Evolutionary conservation across 2,113 vertebrate genomes (phyloP).

Genomic region (Pleuronectes platessa): DNA sequence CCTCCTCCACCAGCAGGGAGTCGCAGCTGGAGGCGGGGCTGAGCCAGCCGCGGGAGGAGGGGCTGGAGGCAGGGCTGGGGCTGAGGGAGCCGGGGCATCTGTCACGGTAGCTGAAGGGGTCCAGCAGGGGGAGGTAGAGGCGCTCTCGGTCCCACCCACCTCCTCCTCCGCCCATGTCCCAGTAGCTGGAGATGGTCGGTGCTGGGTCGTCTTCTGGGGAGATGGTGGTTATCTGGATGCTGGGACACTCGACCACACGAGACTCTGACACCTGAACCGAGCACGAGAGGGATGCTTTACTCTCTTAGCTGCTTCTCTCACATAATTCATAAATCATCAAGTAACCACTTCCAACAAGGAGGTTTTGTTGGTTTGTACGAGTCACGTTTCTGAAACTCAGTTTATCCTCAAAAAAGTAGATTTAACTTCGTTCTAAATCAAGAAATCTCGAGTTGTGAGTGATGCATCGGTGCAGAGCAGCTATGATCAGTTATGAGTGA

Average conservation of each 20-base stretch:
- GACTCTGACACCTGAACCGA: slow-evolving; percentile 79
- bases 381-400: neutral
- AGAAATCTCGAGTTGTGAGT: neutral
- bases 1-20: slow-evolving; percentile 90
- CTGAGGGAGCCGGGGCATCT: slow-evolving; percentile 86
- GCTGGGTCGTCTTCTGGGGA: slow-evolving; percentile 84
- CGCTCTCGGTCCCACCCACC: slow-evolving; percentile 86
- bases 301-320: neutral
- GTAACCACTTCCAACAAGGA: too few relatives aligned
- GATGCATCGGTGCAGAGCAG: neutral
- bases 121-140: slow-evolving; percentile 86
- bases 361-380: too few relatives aligned
- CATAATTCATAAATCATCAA: too few relatives aligned
- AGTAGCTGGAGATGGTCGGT: slow-evolving; percentile 71
- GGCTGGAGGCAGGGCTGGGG: slow-evolving; percentile 91
- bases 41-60: slow-evolving; percentile 90
- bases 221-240: slow-evolving; percentile 95
- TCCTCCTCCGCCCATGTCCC: slow-evolving; percentile 81
- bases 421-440: neutral
- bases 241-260: slow-evolving; percentile 90
- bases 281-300: neutral
- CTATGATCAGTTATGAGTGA: neutral
- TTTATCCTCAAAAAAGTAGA: neutral
- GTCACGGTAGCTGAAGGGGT: slow-evolving; percentile 90
- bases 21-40: slow-evolving; percentile 91